A percentile compares a stretch with the other conserved stretches of the same genome.
These are phyloP conservation scores for Regulus satrapa DNA, from an alignment of 2,113 vertebrate genomes.

Conservation along the genomic window DNA sequence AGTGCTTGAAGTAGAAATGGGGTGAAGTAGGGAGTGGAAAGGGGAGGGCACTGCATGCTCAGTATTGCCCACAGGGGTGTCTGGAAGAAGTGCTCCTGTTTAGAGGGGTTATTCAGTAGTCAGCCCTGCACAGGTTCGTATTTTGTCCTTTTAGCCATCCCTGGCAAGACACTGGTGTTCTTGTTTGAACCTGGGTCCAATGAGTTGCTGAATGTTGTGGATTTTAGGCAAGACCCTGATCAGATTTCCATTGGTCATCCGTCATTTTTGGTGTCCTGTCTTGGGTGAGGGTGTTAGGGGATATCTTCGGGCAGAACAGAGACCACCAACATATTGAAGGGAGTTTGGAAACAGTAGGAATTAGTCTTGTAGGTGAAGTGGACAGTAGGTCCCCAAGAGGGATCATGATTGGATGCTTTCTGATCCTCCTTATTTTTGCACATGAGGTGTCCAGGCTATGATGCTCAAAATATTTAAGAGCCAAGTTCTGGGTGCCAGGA, in stretches of 20 bases:
- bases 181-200: neutral
- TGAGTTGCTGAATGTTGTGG: neutral
- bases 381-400: neutral
- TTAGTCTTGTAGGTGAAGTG: neutral
- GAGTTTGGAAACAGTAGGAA: neutral
- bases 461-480: neutral
- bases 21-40: neutral
- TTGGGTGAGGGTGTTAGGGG: too few species aligned
- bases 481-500: neutral
- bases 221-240: neutral
- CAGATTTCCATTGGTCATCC: neutral
- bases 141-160: neutral
- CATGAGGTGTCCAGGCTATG: accelerated
- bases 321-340: neutral
- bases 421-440: neutral
- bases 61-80: neutral
- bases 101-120: neutral
- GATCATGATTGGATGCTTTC: neutral
- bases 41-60: accelerated
- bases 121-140: neutral
- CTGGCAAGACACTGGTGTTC: neutral
- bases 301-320: neutral
- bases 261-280: neutral
- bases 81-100: neutral
- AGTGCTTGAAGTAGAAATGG: neutral